Percentiles rank a stretch among this genome's conserved stretches.
phyloP scores from a whole-genome alignment of 2,113 vertebrate genomes.

The Dromas ardeola region DNA sequence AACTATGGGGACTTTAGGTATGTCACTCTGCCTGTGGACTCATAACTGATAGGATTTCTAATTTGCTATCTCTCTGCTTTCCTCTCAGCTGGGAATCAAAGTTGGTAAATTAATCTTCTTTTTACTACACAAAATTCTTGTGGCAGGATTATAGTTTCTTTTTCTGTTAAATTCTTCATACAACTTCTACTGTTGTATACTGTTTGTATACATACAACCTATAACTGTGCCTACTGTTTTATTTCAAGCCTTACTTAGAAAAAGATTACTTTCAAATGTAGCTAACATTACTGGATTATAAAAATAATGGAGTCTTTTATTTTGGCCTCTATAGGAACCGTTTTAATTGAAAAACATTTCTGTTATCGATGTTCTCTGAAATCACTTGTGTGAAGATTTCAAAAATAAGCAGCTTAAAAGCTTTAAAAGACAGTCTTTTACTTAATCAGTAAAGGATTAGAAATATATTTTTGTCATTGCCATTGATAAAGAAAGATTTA shows the following conservation, averaged over 20 bases:
- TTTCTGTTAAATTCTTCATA: background rate
- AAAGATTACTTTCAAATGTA: background rate
- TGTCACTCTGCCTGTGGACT: background rate
- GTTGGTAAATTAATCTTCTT: background rate
- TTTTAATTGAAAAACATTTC: background rate
- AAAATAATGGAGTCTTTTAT: background rate
- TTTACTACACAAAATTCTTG: background rate
- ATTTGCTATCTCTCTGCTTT: background rate
- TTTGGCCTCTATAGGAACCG: background rate
- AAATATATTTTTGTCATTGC: background rate
- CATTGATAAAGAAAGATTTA: background rate
- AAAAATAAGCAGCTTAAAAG: background rate
- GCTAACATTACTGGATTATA: background rate
- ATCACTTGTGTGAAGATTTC: background rate
- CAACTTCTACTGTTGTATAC: background rate
- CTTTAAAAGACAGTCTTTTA: background rate
- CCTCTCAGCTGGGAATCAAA: background rate
- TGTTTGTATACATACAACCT: background rate
- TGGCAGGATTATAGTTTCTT: background rate
- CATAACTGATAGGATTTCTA: background rate
- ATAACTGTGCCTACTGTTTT: background rate
- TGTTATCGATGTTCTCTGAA: background rate
- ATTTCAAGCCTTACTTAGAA: background rate
- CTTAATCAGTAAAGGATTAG: background rate
- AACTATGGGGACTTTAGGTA: background rate